Base-by-base conservation (phyloP, 2,888 invertebrate species). In the Meta bourneti region DNA sequence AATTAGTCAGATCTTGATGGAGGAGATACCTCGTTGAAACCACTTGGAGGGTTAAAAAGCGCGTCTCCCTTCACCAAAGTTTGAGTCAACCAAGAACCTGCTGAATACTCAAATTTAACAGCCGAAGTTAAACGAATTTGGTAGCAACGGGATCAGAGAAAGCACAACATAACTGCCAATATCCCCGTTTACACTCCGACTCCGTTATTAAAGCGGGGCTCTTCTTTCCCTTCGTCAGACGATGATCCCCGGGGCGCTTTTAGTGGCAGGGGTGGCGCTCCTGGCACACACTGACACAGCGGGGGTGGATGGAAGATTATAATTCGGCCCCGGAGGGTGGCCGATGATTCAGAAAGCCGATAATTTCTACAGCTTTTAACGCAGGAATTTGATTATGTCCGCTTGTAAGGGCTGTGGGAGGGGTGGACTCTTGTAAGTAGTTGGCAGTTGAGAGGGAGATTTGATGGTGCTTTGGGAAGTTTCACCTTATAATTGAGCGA, bases 311-410 rank as follows among this genome's bases (percentile, higher is more conserved):
- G 16, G 34, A 72, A 80, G 78, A 77, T 69, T 83, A 83, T 83
- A 83, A 83, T 86, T 86, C 78, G 71, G 69, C 49, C 51, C 78
- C 69, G 52, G 54, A 34, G 72, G 79, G 34, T 70, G 54, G 75
- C 19, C 72, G 48, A 54, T 90, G 89, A 90, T 77, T 90, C 89
- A 90, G 89, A 90, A 90, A 84, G 89, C 89, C 84, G 89, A 90
- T 90, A 90, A 90, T 90, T 90, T 90, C 78, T 83, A 48, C 89
- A 90, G 84, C 83, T 90, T 83, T 79, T 83, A 75, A 84, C 72
- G 82, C 54, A 51, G 74, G 84, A 90, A 90, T 90, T 90, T 84
- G 89, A 90, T 90, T 90, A 90, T 79, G 83, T 72, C 61, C 16
- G 19, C 61, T 71, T 77, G n/a, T n/a, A 77, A 77, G 71, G 49